Base-by-base conservation (phyloP, 2,113 vertebrate genomes). In the Microtus richardsoni region DNA sequence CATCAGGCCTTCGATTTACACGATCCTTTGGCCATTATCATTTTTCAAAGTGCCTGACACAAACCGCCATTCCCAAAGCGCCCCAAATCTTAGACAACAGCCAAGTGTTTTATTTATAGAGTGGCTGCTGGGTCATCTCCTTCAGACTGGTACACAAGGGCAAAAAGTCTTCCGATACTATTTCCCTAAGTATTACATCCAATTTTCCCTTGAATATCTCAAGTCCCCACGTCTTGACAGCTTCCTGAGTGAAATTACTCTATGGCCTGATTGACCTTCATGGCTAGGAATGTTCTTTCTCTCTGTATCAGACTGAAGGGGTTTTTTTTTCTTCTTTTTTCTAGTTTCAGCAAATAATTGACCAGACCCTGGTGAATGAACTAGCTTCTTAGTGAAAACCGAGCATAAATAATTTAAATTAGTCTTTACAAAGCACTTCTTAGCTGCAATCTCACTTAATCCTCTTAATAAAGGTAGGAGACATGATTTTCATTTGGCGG, bases 111-210 rank as follows among this genome's bases (percentile, higher is more conserved):
- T 96, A 95, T 98, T 96, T 97, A 89, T 93, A 96, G 91, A 96
- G 60, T 70, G 26, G 83, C 78, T 71, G n/a, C 87, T 41, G n/a
- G 89, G 91, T 95, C 91, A 89, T 80, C 79, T 96, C 94, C 95
- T 97, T 96, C 88, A 86, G 62, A 93, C 60, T 83, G 1, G 8
- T 70, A 78, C 78, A 58, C 83, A 96, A 96, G 92, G 96, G 47
- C 95, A 91, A 60, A 96, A 92, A 95, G 95, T 89, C 86, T 93
- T 74, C 91, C 70, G 3, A 41, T 66, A 60, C 26, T 17, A 96
- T 96, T 97, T 98, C 94, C 91, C 96, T 96, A 97, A 96, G 93
- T 89, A 92, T 28, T 88, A 94, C 87, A 97, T 91, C 89, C 89
- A 97, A 96, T 97, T 97, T 97, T 41, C 86, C 96, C 89, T 95